These are phyloP conservation scores for Pecten maximus DNA, from an alignment of 2,888 invertebrate species.

Conservation along the genomic window DNA sequence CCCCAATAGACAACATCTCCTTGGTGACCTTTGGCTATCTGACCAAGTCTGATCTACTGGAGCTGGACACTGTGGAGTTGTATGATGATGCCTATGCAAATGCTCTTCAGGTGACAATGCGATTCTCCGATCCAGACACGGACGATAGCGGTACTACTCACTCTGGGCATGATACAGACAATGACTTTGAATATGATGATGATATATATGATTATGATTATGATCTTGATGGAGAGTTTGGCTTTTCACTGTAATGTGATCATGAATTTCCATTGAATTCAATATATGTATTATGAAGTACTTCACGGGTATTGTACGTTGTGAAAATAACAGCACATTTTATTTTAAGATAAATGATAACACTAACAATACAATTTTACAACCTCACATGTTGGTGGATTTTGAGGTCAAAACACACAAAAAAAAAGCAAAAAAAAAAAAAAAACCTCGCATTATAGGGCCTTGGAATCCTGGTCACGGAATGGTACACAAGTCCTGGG, in stretches of 20 bases:
- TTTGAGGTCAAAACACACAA: no score
- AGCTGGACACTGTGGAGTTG: slow-evolving; percentile 68
- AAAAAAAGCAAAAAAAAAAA: no score
- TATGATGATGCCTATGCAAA: slow-evolving; percentile 78
- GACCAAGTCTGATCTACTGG: slow-evolving; percentile 62
- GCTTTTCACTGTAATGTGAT: slow-evolving; percentile 59
- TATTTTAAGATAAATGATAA: no score
- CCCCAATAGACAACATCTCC: slow-evolving; percentile 79
- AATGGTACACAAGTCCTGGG: no score
- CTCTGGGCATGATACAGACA: slow-evolving; percentile 76
- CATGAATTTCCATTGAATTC: slow-evolving; percentile 37
- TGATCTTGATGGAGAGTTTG: slow-evolving; percentile 69
- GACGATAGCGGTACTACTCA: slow-evolving; percentile 77
- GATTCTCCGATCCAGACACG: slow-evolving; percentile 75
- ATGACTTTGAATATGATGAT: slow-evolving; percentile 80
- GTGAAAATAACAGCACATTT: no score
- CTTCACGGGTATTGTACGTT: not conserved
- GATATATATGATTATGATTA: slow-evolving; percentile 80
- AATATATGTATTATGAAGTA: not conserved
- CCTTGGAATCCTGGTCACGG: no score
- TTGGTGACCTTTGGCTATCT: slow-evolving; percentile 74
- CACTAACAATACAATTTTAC: no score
- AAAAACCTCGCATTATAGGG: no score
- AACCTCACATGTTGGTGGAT: no score
- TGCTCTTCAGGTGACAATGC: slow-evolving; percentile 74